Conservation (phyloP, 2,797 vertebrate genomes). For the Falco columbarius region DNA sequence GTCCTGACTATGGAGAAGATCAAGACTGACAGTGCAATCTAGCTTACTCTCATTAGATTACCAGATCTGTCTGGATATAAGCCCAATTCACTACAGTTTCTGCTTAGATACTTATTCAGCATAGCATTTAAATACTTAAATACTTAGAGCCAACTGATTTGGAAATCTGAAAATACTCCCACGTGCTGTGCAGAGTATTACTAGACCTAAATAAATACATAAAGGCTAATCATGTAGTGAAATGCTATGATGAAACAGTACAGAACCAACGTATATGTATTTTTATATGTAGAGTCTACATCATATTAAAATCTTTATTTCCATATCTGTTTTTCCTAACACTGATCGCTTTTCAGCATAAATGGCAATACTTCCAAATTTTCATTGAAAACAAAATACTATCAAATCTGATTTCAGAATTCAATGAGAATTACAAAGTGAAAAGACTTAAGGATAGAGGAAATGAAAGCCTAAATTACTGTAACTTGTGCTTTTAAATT, state of each 20-base stretch:
- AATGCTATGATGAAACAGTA: background rate
- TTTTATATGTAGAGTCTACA: background rate
- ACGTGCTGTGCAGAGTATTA: background rate
- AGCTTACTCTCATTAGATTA: background rate
- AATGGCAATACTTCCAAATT: background rate
- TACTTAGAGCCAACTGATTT: background rate
- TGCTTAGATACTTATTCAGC: background rate
- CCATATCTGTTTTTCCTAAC: background rate
- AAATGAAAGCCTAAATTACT: background rate
- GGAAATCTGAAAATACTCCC: background rate
- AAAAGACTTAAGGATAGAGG: background rate
- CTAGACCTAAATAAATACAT: background rate
- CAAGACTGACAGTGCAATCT: background rate
- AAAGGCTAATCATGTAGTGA: background rate
- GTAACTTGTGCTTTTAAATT: slow-evolving; percentile 37
- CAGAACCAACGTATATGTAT: background rate
- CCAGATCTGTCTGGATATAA: background rate
- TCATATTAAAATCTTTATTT: background rate
- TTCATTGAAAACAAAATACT: background rate
- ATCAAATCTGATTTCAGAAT: background rate
- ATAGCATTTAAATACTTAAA: background rate
- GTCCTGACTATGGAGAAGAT: background rate
- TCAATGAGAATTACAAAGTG: background rate
- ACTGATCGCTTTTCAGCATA: background rate
- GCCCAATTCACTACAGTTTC: background rate